Base-by-base conservation (phyloP, 2,888 invertebrate species). In the Temnothorax unifasciatus region DNA sequence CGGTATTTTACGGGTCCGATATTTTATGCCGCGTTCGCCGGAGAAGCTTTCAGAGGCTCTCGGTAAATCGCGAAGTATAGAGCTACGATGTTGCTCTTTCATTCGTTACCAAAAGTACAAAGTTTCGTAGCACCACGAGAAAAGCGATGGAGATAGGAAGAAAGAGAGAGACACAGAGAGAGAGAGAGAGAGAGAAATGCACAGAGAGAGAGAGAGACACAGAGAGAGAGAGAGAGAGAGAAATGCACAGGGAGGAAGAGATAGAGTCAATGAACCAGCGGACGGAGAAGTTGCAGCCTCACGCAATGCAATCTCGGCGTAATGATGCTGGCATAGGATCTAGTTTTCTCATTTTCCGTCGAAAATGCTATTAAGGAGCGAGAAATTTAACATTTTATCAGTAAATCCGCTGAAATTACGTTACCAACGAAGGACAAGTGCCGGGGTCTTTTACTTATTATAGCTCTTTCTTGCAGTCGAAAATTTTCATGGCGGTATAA, bases 331-430 rank as follows among this genome's bases (percentile, higher is more conserved):
- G 34, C 34, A 21, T 52, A 47, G 77, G 59, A 87, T 86, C 59
- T 76, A 82, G 63, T 86, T 84, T 71, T 61, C 77, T 57, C 77
- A 76, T 47, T 75, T 75, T 38, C 85, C 85, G 47, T 75, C 84
- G 85, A 84, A 87, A 89, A 89, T 63, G 79, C 71, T 84, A 77
- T 82, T 54, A 89, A 77, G 61, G 44, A 47, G 25, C 34, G 47
- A 21, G 41, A 68, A 82, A 83, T 85, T 87, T 85, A 81, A 57
- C 71, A 75, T 52, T 82, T 87, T 76, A 77, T 77, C 87, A 77
- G 63, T 52, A 77, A 63, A 75, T 82, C 25, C 44, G 63, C 29
- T 18, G 63, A 52, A 54, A 76, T 82, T 75, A 54, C 73, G 75
- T 81, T 69, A 50, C 9, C 47, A 63, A 68, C 52, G 81, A 82